phyloP scores from a whole-genome alignment of 1,140 invertebrate species.

The Colletes gigas region DNA sequence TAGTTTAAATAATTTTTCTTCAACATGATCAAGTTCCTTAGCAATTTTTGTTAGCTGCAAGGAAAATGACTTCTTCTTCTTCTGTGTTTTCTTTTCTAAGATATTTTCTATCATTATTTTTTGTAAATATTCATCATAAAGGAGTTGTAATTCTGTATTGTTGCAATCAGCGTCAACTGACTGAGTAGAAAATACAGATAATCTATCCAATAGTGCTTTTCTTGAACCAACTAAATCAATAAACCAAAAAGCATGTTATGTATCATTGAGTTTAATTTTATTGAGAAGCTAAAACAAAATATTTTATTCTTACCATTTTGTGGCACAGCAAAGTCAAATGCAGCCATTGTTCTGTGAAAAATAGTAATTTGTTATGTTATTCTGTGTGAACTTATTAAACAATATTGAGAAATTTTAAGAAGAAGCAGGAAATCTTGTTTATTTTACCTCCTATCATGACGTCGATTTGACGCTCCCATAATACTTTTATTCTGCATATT shows the following conservation, averaged over 20 bases:
- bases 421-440: too few species aligned
- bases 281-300: not conserved
- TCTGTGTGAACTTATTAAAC: not conserved
- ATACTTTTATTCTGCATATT: constrained; percentile 17
- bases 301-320: constrained; percentile 21
- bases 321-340: constrained; percentile 27
- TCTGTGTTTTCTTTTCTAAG: constrained; percentile 54
- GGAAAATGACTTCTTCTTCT: constrained; percentile 41
- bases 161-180: not conserved
- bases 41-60: constrained; percentile 55
- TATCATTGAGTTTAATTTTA: not conserved
- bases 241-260: not conserved
- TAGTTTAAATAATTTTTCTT: constrained; percentile 56
- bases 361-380: not conserved
- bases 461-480: not conserved
- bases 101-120: constrained; percentile 50
- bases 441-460: not conserved
- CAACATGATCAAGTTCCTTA: constrained; percentile 53
- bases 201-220: not conserved
- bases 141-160: constrained; percentile 55
- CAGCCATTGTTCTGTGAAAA: constrained; percentile 27
- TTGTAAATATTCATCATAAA: constrained; percentile 66
- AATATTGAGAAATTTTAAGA: not conserved
- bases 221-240: not conserved
- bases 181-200: not conserved